A percentile compares a stretch with the other conserved stretches of the same genome.
These are phyloP conservation scores for Choristoneura rosaceana DNA, from an alignment of 2,888 invertebrate genomes.

Conservation along the genomic window DNA sequence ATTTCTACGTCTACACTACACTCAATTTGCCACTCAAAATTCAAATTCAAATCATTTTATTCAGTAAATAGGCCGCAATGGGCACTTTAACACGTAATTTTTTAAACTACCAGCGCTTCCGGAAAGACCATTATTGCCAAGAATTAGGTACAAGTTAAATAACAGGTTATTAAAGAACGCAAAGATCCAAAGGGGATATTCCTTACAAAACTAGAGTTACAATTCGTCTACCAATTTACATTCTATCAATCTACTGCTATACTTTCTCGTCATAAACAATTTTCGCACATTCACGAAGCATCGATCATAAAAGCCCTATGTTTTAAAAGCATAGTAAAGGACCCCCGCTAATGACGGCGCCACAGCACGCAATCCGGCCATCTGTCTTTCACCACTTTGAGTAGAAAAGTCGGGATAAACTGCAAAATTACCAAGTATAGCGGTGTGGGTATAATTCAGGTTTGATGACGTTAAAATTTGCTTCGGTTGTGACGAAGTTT, in stretches of 20 bases:
- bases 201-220: too few relatives aligned
- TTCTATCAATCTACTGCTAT: background rate
- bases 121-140: too few relatives aligned
- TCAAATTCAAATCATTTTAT: too few relatives aligned
- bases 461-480: background rate
- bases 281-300: conserved; percentile 20
- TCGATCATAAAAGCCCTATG: conserved; percentile 27
- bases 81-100: too few relatives aligned
- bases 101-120: too few relatives aligned
- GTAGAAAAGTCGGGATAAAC: conserved; percentile 27
- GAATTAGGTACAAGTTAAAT: too few relatives aligned
- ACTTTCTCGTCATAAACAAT: conserved; percentile 1
- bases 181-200: too few relatives aligned
- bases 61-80: too few relatives aligned
- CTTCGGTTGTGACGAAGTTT: background rate
- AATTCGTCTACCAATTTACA: background rate
- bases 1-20: too few relatives aligned
- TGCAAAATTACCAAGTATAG: conserved; percentile 14
- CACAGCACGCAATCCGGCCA: conserved; percentile 34
- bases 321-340: conserved; percentile 23
- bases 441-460: background rate
- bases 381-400: conserved; percentile 39
- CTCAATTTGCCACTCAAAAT: too few relatives aligned
- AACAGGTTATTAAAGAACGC: too few relatives aligned
- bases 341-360: conserved; percentile 32